Conservation (phyloP, 2,113 vertebrate species). For the Callopanchax toddi region DNA sequence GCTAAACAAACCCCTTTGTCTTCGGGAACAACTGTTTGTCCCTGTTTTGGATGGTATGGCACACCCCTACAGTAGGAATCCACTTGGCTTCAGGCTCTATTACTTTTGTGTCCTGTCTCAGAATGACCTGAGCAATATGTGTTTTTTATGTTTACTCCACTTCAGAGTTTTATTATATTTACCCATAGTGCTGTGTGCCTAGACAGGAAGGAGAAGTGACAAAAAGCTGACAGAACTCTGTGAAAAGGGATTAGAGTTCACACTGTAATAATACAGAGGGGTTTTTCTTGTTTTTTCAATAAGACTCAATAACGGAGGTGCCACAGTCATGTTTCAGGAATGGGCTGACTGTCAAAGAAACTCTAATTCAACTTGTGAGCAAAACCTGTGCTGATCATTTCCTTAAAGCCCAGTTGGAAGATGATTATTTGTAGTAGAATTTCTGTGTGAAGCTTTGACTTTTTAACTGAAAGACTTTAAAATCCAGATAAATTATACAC, state of each 20-base stretch:
- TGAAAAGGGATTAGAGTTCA: constrained; percentile 46
- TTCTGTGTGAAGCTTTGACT: constrained; percentile 21
- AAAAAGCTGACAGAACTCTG: constrained; percentile 36
- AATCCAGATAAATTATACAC: constrained; percentile 53
- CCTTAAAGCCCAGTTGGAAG: neutral
- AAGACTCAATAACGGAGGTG: constrained; percentile 33
- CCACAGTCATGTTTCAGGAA: constrained; percentile 10
- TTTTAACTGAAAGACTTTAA: constrained; percentile 47
- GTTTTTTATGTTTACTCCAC: constrained; percentile 5
- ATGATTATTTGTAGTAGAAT: constrained; percentile 32
- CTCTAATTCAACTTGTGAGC: constrained; percentile 19
- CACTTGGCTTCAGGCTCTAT: constrained; percentile 14
- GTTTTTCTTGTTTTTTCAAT: constrained; percentile 26
- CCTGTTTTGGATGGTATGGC: constrained; percentile 1
- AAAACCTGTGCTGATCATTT: too few species aligned
- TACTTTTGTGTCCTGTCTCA: constrained; percentile 13
- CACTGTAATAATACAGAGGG: constrained; percentile 36
- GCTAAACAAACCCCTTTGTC: constrained; percentile 59
- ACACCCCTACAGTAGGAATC: constrained; percentile 13
- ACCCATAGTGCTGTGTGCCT: constrained; percentile 11
- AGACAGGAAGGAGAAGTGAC: constrained; percentile 37
- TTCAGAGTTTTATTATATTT: constrained; percentile 55
- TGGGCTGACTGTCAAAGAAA: constrained; percentile 10
- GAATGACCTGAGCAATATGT: constrained; percentile 20
- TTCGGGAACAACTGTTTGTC: constrained; percentile 24